Evolutionary conservation across 2,888 invertebrate species (phyloP), one percentile per base, ranked within the genome.

Genomic region (Nymphalis c-album): DNA sequence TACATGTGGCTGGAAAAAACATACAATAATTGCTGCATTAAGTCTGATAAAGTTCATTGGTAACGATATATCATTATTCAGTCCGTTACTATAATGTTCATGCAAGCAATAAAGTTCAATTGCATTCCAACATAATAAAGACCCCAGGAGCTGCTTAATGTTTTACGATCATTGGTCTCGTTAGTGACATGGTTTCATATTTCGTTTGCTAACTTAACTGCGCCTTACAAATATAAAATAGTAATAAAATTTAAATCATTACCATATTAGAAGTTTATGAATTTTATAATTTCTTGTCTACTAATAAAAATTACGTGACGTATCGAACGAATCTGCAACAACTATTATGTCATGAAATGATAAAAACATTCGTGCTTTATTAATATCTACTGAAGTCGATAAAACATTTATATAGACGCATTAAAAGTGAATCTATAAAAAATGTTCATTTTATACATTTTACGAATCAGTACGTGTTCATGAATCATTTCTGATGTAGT

Each of bases 61-160:
- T 71, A 73, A 68, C 68, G 69, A 68, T 70, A 68, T 71, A 73
- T 76, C 73, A 74, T 74, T 73, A 74, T 71, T 71, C 71, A 72
- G 67, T 62, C 67, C 71, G 71, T 74, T 74, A 72, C 71, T 71
- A 74, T 73, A 72, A 76, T 74, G 72, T 68, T 57, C 70, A 67
- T 70, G 73, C 74, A 72, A 66, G 74, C 71, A 74, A 76, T 75
- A 74, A 76, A 75, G 60, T 72, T 67, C 75, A 75, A 71, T 72
- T 73, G 71, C 68, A 74, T 72, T 72, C 71, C 70, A 64, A 68
- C 71, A 72, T 66, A 68, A 73, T 71, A 71, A 71, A 65, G 71
- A 63, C 63, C 45, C 61, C 70, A 68, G 68, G 64, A 65, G 68
- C 68, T 67, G 64, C 63, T 65, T 70, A 48, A 63, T 65, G 58